phyloP scores from a whole-genome alignment of 2,888 invertebrate species.

The Callinectes sapidus region DNA sequence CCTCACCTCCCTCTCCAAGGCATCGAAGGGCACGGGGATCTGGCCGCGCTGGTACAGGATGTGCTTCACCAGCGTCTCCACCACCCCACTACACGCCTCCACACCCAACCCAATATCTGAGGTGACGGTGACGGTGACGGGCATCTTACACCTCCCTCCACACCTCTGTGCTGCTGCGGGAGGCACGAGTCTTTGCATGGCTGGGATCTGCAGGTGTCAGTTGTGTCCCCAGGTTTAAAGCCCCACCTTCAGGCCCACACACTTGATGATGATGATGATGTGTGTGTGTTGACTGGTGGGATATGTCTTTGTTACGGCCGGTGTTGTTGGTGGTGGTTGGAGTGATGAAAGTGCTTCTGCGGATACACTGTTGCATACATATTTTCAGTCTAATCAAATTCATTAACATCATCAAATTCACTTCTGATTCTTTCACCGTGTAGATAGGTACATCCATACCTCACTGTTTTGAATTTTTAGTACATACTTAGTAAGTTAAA shows the following conservation, averaged over 20 bases:
- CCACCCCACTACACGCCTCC: conserved; percentile 4
- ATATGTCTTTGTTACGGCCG: too few species aligned
- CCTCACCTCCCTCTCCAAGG: conserved; percentile 21
- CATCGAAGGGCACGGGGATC: conserved; percentile 51
- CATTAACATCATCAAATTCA: too few species aligned
- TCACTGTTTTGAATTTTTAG: too few species aligned
- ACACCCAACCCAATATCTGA: background rate
- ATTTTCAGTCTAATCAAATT: too few species aligned
- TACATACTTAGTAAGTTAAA: too few species aligned
- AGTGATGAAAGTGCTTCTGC: too few species aligned
- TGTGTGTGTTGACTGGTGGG: too few species aligned
- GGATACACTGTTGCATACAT: too few species aligned
- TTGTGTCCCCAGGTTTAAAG: background rate
- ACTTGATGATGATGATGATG: too few species aligned
- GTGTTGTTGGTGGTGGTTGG: too few species aligned
- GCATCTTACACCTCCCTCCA: background rate
- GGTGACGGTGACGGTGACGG: conserved; percentile 16
- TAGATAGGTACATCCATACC: too few species aligned
- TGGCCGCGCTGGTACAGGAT: conserved; percentile 51
- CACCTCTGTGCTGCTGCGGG: background rate
- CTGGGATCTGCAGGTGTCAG: background rate
- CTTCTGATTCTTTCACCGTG: too few species aligned
- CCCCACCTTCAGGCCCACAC: background rate
- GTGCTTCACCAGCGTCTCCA: conserved; percentile 44
- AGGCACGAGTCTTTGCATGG: background rate